A percentile compares a stretch with the other conserved stretches of the same genome.
Conservation (phyloP, 35 echinoderm and acorn worm species). For the Strongylocentrotus purpuratus region DNA sequence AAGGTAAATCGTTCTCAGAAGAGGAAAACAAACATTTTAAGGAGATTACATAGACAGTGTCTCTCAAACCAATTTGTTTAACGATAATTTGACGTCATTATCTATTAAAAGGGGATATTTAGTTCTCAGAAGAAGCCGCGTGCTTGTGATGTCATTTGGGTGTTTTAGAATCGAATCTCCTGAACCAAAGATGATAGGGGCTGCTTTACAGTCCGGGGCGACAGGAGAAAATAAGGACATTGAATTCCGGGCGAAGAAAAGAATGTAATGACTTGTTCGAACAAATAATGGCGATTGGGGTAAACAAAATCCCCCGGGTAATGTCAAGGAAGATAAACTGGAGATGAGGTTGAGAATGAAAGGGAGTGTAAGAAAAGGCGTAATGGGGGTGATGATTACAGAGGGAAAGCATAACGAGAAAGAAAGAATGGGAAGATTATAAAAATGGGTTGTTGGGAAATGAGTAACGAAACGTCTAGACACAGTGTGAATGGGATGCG, state of each 20-base stretch:
- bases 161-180: neutral
- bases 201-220: neutral
- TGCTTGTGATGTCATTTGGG: neutral
- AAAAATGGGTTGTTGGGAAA: neutral
- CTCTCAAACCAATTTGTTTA: conserved; percentile 11
- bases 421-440: neutral
- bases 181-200: neutral
- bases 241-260: neutral
- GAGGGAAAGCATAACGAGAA: neutral
- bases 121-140: neutral
- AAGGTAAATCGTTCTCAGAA: neutral
- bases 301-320: neutral
- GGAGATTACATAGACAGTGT: neutral
- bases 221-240: neutral
- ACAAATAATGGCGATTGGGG: neutral
- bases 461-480: neutral
- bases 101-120: neutral
- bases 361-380: neutral
- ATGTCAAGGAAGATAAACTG: neutral
- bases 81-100: neutral
- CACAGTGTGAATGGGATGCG: neutral
- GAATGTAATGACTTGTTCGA: neutral
- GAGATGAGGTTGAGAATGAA: neutral
- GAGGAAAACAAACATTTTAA: neutral
- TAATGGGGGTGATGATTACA: neutral